A percentile compares a stretch with the other conserved stretches of the same genome.
phyloP scores from a whole-genome alignment of 2,797 vertebrate genomes.

The Rhyacichthys aspro region DNA sequence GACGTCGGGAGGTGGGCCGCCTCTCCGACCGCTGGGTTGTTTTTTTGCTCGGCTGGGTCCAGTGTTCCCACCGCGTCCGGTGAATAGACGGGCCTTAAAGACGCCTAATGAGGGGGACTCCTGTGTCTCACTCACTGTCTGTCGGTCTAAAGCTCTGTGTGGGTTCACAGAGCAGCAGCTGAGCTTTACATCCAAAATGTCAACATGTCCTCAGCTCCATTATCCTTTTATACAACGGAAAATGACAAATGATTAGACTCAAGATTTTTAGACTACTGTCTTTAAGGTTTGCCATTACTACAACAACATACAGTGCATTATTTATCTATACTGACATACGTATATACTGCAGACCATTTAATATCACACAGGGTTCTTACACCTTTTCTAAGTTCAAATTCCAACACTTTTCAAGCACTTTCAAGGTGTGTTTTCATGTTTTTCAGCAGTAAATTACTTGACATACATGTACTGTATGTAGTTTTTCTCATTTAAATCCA shows the following conservation, averaged over 20 bases:
- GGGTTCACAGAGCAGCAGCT: not conserved
- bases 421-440: too few relatives aligned
- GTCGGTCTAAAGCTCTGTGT: constrained; percentile 27
- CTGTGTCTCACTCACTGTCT: constrained; percentile 23
- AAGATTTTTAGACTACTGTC: too few relatives aligned
- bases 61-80: constrained; percentile 55
- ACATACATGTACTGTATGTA: too few relatives aligned
- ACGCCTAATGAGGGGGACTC: constrained; percentile 67
- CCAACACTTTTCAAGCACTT: too few relatives aligned
- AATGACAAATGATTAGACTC: not conserved
- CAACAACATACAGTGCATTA: too few relatives aligned
- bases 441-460: too few relatives aligned
- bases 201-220: not conserved
- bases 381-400: too few relatives aligned
- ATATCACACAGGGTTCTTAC: too few relatives aligned
- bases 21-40: constrained; percentile 36
- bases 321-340: too few relatives aligned
- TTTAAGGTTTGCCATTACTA: too few relatives aligned
- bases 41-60: constrained; percentile 43
- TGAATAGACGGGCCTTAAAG: constrained; percentile 60
- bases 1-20: constrained; percentile 8
- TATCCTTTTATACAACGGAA: not conserved
- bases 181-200: not conserved
- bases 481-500: too few relatives aligned
- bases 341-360: too few relatives aligned